These are phyloP conservation scores for Orchestes rusci DNA, from an alignment of 2,888 invertebrate species.

Conservation along the genomic window DNA sequence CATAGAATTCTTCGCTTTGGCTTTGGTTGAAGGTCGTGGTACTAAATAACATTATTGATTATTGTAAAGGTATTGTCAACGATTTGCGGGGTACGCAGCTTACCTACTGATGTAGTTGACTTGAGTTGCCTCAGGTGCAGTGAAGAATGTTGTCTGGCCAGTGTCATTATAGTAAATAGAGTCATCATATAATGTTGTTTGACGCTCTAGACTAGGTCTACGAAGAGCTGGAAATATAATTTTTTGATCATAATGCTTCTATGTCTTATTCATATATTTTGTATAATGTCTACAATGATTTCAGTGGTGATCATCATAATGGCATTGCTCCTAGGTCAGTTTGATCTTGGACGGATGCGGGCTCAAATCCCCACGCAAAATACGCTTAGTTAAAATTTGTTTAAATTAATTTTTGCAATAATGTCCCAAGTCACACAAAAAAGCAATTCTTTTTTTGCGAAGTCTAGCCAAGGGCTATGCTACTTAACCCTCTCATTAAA, in stretches of 20 bases:
- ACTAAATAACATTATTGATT: no score
- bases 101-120: slow-evolving; percentile 38
- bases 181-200: slow-evolving; percentile 72
- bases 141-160: slow-evolving; percentile 39
- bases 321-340: no score
- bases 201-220: slow-evolving; percentile 72
- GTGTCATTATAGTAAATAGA: slow-evolving; percentile 50
- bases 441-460: no score
- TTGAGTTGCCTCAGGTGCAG: slow-evolving; percentile 36
- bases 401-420: no score
- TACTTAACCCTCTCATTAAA: no score
- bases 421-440: no score
- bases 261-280: neutral
- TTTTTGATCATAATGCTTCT: neutral
- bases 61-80: no score
- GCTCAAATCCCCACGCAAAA: no score
- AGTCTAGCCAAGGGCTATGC: no score
- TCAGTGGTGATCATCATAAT: neutral
- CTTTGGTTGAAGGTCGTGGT: slow-evolving; percentile 29
- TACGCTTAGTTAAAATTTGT: no score
- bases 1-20: slow-evolving; percentile 58
- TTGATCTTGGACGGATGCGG: no score
- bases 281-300: neutral
- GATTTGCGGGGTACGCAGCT: slow-evolving; percentile 4
- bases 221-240: slow-evolving; percentile 40